Evolutionary conservation across 2,888 invertebrate species (phyloP).

Genomic region (Eucera pruinosa): DNA sequence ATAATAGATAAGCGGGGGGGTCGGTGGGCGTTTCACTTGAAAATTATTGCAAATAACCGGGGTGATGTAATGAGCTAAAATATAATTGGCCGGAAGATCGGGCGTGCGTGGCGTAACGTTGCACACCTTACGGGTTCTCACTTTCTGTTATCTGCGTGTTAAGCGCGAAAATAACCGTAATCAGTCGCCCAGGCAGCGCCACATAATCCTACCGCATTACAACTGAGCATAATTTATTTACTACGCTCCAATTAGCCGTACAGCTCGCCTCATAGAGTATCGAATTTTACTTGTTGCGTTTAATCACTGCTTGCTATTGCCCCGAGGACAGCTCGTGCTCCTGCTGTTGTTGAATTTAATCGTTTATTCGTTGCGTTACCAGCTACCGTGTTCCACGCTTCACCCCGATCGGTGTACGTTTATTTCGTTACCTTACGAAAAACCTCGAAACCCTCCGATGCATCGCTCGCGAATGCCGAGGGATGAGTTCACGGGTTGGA

Average conservation of each 20-base stretch:
- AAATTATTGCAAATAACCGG: constrained; percentile 44
- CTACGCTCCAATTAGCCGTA: constrained; percentile 68
- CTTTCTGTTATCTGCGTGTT: constrained; percentile 56
- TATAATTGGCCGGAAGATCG: constrained; percentile 59
- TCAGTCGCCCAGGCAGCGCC: constrained; percentile 63
- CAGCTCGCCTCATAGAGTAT: constrained; percentile 61
- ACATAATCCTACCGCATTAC: constrained; percentile 61
- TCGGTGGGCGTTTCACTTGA: constrained; percentile 23
- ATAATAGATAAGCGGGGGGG: constrained; percentile 17
- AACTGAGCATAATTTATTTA: constrained; percentile 74
- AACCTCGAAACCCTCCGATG: not conserved
- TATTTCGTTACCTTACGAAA: not conserved
- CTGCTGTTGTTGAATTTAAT: constrained; percentile 48
- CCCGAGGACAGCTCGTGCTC: constrained; percentile 25
- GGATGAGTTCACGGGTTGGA: not conserved
- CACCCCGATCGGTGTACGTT: not conserved
- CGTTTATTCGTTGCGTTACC: constrained; percentile 31
- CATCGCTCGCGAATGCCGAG: too few species aligned
- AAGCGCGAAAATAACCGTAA: constrained; percentile 66
- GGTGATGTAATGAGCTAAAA: constrained; percentile 53
- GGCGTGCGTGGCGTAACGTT: constrained; percentile 42
- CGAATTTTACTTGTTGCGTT: constrained; percentile 71
- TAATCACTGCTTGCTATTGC: constrained; percentile 64
- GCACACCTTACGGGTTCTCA: constrained; percentile 45
- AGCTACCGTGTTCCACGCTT: not conserved